Evolutionary conservation across 92 coral and sea anemone genomes (phyloP).

Genomic region (Ricordea florida): DNA sequence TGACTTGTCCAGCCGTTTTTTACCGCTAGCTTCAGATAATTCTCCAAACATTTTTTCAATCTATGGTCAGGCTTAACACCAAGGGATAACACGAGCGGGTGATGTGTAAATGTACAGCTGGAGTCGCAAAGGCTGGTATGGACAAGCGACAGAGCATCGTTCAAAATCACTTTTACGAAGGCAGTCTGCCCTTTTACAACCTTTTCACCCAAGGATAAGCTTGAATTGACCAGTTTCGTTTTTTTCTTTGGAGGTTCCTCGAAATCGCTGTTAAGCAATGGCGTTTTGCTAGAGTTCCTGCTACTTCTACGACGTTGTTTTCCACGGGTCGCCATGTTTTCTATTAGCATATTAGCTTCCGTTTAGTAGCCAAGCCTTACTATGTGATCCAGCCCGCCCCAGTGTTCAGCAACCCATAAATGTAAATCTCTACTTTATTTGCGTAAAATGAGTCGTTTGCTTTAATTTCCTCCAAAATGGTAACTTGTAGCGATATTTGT

Average conservation of each 20-base stretch:
- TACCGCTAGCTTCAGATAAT: not conserved
- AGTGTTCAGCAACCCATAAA: too few species aligned
- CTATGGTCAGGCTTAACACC: not conserved
- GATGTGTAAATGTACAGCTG: not conserved
- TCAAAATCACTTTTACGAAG: not conserved
- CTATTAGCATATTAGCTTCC: too few species aligned
- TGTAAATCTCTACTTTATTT: too few species aligned
- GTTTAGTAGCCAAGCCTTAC: too few species aligned
- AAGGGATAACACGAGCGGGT: not conserved
- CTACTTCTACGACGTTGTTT: too few species aligned
- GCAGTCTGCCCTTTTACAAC: too few species aligned
- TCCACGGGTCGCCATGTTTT: too few species aligned
- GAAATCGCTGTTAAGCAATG: not conserved
- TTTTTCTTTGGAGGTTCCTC: conserved; percentile 5
- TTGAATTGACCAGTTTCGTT: not conserved
- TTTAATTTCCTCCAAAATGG: conserved; percentile 13
- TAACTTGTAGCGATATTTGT: conserved; percentile 34
- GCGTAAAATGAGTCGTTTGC: not conserved
- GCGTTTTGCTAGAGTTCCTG: not conserved
- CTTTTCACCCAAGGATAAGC: too few species aligned
- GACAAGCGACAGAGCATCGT: not conserved
- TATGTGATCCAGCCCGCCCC: too few species aligned
- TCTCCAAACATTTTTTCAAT: not conserved
- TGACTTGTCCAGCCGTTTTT: not conserved
- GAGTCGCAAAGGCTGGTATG: not conserved